Conservation (phyloP, 2,888 invertebrate species). For the Pherbina coryleti region DNA sequence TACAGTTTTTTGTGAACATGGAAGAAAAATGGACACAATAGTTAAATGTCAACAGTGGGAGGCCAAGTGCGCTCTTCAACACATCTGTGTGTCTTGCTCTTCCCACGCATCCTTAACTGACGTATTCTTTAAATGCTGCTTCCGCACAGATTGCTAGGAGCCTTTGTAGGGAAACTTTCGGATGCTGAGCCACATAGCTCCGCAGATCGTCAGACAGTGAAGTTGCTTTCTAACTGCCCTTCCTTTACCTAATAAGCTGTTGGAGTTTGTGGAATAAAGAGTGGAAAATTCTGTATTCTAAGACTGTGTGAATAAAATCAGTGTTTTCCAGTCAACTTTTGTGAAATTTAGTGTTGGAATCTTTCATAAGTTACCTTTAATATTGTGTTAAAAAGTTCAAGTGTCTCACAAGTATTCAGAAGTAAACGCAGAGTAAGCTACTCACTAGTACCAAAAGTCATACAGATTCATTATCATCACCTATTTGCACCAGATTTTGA, state of each 20-base stretch:
- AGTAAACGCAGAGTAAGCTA: conserved; percentile 20
- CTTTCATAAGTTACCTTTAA: neutral
- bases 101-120: conserved; percentile 16
- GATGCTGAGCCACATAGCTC: conserved; percentile 67
- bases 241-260: conserved; percentile 55
- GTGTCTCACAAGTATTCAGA: neutral
- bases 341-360: neutral
- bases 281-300: neutral
- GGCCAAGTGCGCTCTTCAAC: neutral
- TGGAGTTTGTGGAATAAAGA: conserved; percentile 5
- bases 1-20: neutral
- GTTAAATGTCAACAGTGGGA: neutral
- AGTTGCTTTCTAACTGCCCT: conserved; percentile 61
- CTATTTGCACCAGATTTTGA: conserved; percentile 38
- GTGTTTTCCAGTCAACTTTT: neutral
- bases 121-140: conserved; percentile 7
- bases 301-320: neutral
- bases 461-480: conserved; percentile 24
- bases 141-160: conserved; percentile 20
- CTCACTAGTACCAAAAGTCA: conserved; percentile 6
- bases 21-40: neutral
- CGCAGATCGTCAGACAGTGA: conserved; percentile 70
- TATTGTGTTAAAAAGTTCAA: conserved; percentile 24
- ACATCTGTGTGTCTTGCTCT: neutral
- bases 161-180: conserved; percentile 63